Base-by-base conservation (phyloP, 1,140 invertebrate species). In the Bombyx mori region DNA sequence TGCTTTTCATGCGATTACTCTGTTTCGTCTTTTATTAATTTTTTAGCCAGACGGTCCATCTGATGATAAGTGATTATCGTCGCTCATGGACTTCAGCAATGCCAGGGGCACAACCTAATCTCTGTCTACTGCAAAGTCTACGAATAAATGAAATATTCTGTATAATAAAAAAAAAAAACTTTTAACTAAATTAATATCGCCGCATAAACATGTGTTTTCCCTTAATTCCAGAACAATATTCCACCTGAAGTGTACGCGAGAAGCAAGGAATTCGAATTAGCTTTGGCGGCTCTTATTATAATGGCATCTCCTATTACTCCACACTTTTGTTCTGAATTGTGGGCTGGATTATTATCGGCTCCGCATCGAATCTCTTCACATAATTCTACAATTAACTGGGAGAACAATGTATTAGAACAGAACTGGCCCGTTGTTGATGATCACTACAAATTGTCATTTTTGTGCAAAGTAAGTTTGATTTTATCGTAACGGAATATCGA, bases 241-340 rank as follows among this genome's bases (percentile, higher is more conserved):
- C 89, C 90, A 26, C 76, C 89, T 42, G 84, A 90, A 54, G 85
- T 93, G 45, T 85, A 93, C 51, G 89, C 89, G 10, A 89, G 89
- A 59, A 93, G 94, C 75, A 84, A 86, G n/a, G 91, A 96, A 71
- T 98, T 91, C 85, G 94, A 97, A 83, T 80, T 91, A 66, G 91
- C 94, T 8, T 85, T 98, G 53, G 94, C 92, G 12, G 83, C 88
- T 9, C 91, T 96, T 68, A 91, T 98, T 52, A 94, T 98, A 57
- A 93, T 97, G 91, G 70, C 98, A 4, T 91, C 94, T 4, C 96
- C 97, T 0, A 89, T 98, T 63, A 93, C 94, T 6, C 97, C 97
- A 7, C 94, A 97, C 81, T 98, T 98, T 80, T 92, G 95, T 8
- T 95, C 94, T 1, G 96, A 98, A 85, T 84, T 98, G 43, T 99